Evolutionary conservation across 2,113 vertebrate genomes (phyloP).

Genomic region (Rhinogobius similis): DNA sequence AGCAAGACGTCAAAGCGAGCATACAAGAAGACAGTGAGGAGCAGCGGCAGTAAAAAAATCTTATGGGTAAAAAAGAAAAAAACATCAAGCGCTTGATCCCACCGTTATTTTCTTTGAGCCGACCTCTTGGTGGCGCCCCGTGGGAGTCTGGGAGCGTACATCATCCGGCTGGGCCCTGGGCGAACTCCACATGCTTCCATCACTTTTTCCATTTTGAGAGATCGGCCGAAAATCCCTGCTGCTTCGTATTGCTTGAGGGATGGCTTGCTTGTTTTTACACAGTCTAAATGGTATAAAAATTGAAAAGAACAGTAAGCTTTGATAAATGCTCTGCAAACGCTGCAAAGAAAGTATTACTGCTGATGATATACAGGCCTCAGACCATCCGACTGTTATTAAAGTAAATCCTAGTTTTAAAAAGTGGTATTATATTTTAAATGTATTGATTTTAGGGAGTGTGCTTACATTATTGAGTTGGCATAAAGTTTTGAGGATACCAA

Average conservation of each 20-base stretch:
- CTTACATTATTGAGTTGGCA: background rate
- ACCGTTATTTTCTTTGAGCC: conserved; percentile 30
- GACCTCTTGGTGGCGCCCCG: conserved; percentile 34
- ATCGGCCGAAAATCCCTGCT: conserved; percentile 31
- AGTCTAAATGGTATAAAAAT: conserved; percentile 34
- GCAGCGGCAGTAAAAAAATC: conserved; percentile 3
- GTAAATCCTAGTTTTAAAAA: background rate
- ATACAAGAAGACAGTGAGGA: conserved; percentile 10
- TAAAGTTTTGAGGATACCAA: background rate
- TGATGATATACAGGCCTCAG: conserved; percentile 1
- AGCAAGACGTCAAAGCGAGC: conserved; percentile 22
- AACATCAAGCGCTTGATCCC: conserved; percentile 34
- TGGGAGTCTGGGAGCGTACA: conserved; percentile 45
- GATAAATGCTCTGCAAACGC: conserved; percentile 27
- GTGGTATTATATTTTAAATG: conserved; percentile 2
- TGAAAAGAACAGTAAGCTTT: conserved; percentile 38
- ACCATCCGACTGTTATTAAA: background rate
- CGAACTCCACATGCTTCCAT: conserved; percentile 46
- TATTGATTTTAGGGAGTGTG: background rate
- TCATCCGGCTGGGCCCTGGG: conserved; percentile 48
- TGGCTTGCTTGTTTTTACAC: conserved; percentile 40
- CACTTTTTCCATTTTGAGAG: conserved; percentile 55
- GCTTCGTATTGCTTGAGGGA: conserved; percentile 38
- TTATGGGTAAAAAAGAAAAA: conserved; percentile 32
- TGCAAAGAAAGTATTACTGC: conserved; percentile 13